Evolutionary conservation across 2,888 invertebrate species (phyloP), one percentile per base, ranked within the genome.

Genomic region (Macrosiphum euphorbiae): DNA sequence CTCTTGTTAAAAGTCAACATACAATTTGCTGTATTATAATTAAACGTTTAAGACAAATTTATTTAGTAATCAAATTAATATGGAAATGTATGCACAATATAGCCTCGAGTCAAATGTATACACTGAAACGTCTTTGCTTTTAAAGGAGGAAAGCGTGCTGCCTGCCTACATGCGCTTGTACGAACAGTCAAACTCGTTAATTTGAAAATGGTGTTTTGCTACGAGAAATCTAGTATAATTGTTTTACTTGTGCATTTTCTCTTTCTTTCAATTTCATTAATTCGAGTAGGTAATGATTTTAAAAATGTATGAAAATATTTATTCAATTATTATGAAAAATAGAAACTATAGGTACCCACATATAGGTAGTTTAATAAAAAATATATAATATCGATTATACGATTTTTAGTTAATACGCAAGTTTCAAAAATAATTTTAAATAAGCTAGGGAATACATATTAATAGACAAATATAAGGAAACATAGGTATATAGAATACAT

Each of bases 111-210:
- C 16, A 41, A 88, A 88, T 41, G 24, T 88, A 50, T 87, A 2
- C 13, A 58, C 5, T 88, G 7, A 55, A 55, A 55, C 55, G 88
- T 13, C 26, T 58, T 52, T 41, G 41, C 26, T 41, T 88, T 24
- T 58, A 52, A 35, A 10, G 4, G 88, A 88, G 52, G 26, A 88
- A 52, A 88, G 52, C 20, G 20, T 88, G 35, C 78, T 78, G 35
- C 35, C 35, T 20, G 78, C 78, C 35, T 88, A 52, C 50, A 52
- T 26, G 52, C 10, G 52, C 10, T 52, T 88, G 88, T 88, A 35
- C 13, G 35, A 88, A 88, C 35, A 52, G 52, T 88, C n/a, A 47
- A 88, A 88, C 88, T 52, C 87, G 88, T 88, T 88, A n/a, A 87
- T 87, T 87, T 87, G 7, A 88, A 88, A 88, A 88, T 35, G n/a